Conservation (phyloP, 92 coral and sea anemone species). For the Micromussa lordhowensis region DNA sequence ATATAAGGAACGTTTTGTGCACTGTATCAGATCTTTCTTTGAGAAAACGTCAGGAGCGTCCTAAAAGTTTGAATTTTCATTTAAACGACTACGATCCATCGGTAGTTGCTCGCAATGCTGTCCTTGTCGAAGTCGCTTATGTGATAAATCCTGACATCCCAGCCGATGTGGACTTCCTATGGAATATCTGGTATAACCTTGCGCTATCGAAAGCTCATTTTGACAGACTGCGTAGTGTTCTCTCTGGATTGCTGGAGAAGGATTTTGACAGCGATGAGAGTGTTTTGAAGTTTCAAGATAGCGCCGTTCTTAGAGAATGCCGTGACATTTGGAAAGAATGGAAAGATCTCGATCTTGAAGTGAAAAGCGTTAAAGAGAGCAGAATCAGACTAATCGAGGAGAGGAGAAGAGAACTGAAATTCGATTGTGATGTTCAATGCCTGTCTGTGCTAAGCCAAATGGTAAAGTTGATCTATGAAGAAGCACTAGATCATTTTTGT, state of each 20-base stretch:
- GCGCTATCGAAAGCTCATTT: slow-evolving; percentile 51
- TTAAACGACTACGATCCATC: slow-evolving; percentile 75
- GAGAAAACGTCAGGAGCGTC: slow-evolving; percentile 48
- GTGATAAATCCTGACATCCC: slow-evolving; percentile 46
- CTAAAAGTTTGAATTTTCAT: slow-evolving; percentile 57
- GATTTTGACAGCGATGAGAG: slow-evolving; percentile 26
- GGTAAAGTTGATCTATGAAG: background rate
- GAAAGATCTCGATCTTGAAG: slow-evolving; percentile 38
- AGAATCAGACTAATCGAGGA: slow-evolving; percentile 30
- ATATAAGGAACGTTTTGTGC: slow-evolving; percentile 68
- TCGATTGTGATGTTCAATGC: background rate
- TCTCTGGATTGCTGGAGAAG: slow-evolving; percentile 21
- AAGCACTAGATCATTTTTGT: background rate
- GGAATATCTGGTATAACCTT: slow-evolving; percentile 81
- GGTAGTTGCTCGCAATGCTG: slow-evolving; percentile 68
- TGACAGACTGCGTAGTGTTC: slow-evolving; percentile 30
- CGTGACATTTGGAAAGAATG: slow-evolving; percentile 64
- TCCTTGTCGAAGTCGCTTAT: slow-evolving; percentile 56
- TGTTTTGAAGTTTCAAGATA: slow-evolving; percentile 40
- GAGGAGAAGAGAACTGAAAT: background rate
- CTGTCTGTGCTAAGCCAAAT: background rate
- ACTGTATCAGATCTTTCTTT: slow-evolving; percentile 68
- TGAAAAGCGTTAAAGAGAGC: slow-evolving; percentile 35
- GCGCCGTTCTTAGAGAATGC: slow-evolving; percentile 47
- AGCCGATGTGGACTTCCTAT: slow-evolving; percentile 66